These are phyloP conservation scores for Champsocephalus esox DNA, from an alignment of 2,797 vertebrate species.

Conservation along the genomic window DNA sequence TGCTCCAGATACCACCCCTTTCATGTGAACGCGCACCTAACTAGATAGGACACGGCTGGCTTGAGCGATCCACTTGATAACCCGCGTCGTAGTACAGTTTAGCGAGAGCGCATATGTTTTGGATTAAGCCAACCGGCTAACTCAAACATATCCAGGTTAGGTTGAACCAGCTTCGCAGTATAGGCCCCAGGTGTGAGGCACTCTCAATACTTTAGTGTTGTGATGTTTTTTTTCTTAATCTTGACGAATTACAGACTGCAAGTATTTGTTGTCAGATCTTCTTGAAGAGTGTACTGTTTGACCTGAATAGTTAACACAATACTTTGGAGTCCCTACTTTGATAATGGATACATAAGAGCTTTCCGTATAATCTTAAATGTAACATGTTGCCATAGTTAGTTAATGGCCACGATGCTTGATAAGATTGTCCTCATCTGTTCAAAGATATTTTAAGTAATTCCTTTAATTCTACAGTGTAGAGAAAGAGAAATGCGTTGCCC, in stretches of 20 bases:
- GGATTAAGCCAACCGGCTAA: too few relatives aligned
- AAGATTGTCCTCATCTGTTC: conserved; percentile 52
- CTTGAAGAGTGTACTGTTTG: conserved; percentile 14
- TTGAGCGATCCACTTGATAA: too few relatives aligned
- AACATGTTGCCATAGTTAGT: conserved; percentile 43
- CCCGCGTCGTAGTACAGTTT: too few relatives aligned
- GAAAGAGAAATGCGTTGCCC: conserved; percentile 28
- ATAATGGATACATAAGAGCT: background rate
- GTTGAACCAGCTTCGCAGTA: too few relatives aligned
- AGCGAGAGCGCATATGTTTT: too few relatives aligned
- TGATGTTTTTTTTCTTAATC: background rate
- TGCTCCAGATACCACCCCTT: too few relatives aligned
- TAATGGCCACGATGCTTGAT: conserved; percentile 55
- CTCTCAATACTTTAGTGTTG: background rate
- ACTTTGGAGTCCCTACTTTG: background rate
- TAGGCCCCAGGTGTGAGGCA: rapidly evolving
- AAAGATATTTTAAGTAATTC: conserved; percentile 61
- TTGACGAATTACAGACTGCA: background rate
- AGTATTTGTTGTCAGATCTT: conserved; percentile 5
- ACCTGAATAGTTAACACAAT: conserved; percentile 11
- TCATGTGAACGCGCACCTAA: too few relatives aligned
- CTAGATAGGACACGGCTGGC: too few relatives aligned
- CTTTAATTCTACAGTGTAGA: conserved; percentile 54
- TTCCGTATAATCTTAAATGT: conserved; percentile 11
- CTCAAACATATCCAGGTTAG: too few relatives aligned